A percentile compares a stretch with the other conserved stretches of the same genome.
Evolutionary conservation across 2,797 vertebrate genomes (phyloP).

Genomic region (Cossypha polioptera): DNA sequence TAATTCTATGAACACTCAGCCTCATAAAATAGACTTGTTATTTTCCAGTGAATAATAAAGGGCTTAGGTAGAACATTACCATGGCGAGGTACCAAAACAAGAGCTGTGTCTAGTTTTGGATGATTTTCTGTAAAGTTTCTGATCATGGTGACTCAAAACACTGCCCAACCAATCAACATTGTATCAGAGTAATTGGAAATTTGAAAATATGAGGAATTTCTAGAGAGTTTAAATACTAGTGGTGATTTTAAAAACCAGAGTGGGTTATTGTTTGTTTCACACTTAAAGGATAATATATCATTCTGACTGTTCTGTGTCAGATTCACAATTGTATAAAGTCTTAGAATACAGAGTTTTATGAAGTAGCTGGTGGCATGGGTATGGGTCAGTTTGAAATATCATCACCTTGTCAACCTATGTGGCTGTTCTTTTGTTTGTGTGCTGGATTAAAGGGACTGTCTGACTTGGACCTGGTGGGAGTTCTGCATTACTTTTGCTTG

Average conservation of each 20-base stretch:
- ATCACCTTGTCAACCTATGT: background rate
- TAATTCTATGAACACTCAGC: background rate
- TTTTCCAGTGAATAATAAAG: background rate
- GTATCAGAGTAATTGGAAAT: background rate
- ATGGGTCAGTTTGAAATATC: background rate
- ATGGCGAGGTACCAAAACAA: background rate
- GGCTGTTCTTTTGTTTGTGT: background rate
- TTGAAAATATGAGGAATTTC: background rate
- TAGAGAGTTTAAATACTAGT: background rate
- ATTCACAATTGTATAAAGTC: background rate
- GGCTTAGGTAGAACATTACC: background rate
- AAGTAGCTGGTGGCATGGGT: background rate
- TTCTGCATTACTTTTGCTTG: background rate
- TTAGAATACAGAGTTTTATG: background rate
- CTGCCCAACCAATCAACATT: background rate
- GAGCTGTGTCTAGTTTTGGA: background rate
- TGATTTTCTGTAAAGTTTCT: background rate
- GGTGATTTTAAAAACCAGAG: background rate
- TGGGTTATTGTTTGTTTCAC: background rate
- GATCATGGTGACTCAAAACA: background rate
- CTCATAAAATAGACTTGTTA: background rate
- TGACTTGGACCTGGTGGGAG: background rate
- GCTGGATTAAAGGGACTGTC: background rate
- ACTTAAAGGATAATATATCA: background rate
- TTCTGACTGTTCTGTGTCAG: background rate